phyloP scores from a whole-genome alignment of 30 jellyfish, hydroid and myxozoan genomes.

The Aurelia coerulea region DNA sequence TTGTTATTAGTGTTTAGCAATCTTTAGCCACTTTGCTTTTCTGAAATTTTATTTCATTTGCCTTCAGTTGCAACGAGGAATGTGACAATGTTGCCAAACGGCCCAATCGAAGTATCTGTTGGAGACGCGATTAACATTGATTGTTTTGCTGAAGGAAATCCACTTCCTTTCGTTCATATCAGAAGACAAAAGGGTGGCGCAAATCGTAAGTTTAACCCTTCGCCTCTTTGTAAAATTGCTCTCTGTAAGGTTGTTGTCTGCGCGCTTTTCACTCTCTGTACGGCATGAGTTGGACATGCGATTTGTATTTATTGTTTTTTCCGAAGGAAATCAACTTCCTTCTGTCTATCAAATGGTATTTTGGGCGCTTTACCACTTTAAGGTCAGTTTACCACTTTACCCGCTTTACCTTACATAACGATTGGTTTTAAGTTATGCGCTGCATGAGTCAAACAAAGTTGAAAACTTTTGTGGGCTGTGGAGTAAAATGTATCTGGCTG shows the following conservation, averaged over 20 bases:
- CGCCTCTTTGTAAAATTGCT: too few species aligned
- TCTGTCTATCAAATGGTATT: slow-evolving; percentile 52
- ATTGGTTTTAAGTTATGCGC: too few species aligned
- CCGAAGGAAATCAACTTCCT: slow-evolving; percentile 82
- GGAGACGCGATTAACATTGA: slow-evolving; percentile 67
- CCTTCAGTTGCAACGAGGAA: slow-evolving; percentile 77
- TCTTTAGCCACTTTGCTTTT: too few species aligned
- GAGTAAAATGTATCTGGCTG: too few species aligned
- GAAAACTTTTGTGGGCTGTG: too few species aligned
- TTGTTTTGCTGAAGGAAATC: slow-evolving; percentile 83
- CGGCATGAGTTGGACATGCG: slow-evolving; percentile 58
- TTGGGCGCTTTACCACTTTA: not conserved
- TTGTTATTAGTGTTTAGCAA: too few species aligned
- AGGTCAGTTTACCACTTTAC: too few species aligned
- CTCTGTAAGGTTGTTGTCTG: too few species aligned
- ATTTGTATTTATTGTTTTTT: slow-evolving; percentile 64
- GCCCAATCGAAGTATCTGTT: slow-evolving; percentile 40
- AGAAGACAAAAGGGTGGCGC: slow-evolving; percentile 40
- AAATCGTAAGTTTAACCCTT: slow-evolving; percentile 46
- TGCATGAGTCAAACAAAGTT: too few species aligned
- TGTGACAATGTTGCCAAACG: slow-evolving; percentile 68
- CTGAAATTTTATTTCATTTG: too few species aligned
- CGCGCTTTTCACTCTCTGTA: too few species aligned
- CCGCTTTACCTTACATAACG: too few species aligned
- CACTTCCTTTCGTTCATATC: slow-evolving; percentile 75